phyloP scores from a whole-genome alignment of 1,140 invertebrate genomes.

The Caenorhabditis remanei region DNA sequence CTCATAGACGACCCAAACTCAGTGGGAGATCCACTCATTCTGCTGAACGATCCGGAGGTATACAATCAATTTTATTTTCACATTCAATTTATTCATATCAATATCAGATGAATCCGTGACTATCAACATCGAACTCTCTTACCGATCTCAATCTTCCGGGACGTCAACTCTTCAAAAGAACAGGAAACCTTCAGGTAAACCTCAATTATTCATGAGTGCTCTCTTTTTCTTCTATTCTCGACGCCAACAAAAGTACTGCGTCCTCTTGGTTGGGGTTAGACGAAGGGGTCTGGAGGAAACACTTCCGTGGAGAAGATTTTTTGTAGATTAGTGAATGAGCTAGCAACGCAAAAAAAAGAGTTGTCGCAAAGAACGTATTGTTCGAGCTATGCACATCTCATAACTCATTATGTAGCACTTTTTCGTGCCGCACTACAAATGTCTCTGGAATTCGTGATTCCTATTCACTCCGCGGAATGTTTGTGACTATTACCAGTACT shows the following conservation, averaged over 20 bases:
- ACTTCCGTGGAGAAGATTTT: slow-evolving; percentile 30
- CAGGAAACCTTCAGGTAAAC: slow-evolving; percentile 51
- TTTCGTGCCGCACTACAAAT: slow-evolving; percentile 24
- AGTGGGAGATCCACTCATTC: neutral
- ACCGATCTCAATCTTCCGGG: slow-evolving; percentile 43
- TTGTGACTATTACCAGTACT: slow-evolving; percentile 43
- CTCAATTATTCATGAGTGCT: slow-evolving; percentile 49
- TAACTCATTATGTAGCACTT: slow-evolving; percentile 56
- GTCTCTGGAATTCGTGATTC: slow-evolving; percentile 27
- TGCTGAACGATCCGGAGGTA: slow-evolving; percentile 4
- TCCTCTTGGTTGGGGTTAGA: neutral
- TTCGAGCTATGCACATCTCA: slow-evolving; percentile 48
- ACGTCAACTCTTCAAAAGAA: slow-evolving; percentile 50
- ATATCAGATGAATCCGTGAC: slow-evolving; percentile 39
- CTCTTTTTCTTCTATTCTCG: neutral
- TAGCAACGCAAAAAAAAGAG: neutral
- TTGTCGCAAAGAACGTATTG: neutral
- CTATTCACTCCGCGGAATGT: slow-evolving; percentile 47
- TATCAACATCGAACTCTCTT: slow-evolving; percentile 35
- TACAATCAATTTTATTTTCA: too few species aligned
- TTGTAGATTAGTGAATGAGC: slow-evolving; percentile 50
- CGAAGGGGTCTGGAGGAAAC: neutral
- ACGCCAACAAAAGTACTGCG: slow-evolving; percentile 23
- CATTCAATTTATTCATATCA: neutral
- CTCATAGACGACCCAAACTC: neutral